Percentiles rank a stretch among this genome's conserved stretches.
phyloP scores from a whole-genome alignment of 2,113 vertebrate genomes.

The Rissa tridactyla region DNA sequence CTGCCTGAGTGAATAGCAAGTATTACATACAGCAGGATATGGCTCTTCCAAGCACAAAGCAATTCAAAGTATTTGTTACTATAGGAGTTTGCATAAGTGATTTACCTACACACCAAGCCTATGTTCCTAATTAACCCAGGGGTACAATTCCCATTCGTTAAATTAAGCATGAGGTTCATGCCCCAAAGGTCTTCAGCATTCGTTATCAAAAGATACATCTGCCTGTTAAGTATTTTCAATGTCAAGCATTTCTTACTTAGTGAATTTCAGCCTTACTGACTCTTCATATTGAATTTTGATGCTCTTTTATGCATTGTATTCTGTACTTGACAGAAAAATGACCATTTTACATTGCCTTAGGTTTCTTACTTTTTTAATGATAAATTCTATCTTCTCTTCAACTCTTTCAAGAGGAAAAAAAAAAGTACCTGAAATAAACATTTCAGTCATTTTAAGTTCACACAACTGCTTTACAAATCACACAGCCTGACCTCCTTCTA shows the following conservation, averaged over 20 bases:
- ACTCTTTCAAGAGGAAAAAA: background rate
- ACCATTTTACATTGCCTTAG: background rate
- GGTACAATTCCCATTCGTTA: background rate
- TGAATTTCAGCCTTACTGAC: background rate
- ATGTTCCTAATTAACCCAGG: background rate
- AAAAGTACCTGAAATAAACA: background rate
- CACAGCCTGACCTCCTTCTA: slow-evolving; percentile 71
- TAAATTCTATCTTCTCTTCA: background rate
- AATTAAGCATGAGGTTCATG: background rate
- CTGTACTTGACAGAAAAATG: background rate
- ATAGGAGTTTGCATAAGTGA: background rate
- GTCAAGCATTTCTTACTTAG: background rate
- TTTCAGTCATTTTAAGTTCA: slow-evolving; percentile 41
- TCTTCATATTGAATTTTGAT: background rate
- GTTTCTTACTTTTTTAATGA: background rate
- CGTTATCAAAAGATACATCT: background rate
- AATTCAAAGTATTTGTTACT: background rate
- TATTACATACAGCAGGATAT: background rate
- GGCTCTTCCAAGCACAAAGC: background rate
- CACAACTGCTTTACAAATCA: slow-evolving; percentile 72
- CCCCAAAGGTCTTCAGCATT: background rate
- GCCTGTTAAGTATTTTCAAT: background rate
- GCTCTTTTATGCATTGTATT: background rate
- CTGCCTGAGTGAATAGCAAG: background rate
- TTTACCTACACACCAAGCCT: background rate